Conservation (phyloP, 2,888 invertebrate genomes). For the Standfussiana lucernea region DNA sequence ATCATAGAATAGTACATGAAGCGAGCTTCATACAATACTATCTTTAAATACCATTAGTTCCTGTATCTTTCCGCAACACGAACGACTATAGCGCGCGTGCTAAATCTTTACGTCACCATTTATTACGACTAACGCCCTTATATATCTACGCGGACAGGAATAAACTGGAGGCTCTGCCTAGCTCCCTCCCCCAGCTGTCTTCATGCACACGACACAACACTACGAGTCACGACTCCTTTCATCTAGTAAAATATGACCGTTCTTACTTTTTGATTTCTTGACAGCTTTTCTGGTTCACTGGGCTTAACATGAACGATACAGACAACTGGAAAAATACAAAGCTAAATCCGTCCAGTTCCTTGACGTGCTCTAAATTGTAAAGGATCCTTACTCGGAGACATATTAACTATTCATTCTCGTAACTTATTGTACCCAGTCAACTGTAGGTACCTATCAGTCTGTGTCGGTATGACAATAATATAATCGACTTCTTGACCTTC, state of each 20-base stretch:
- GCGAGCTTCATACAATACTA: constrained; percentile 65
- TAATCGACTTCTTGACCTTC: constrained; percentile 73
- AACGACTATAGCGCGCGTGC: constrained; percentile 71
- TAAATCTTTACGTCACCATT: constrained; percentile 74
- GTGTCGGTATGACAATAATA: constrained; percentile 69
- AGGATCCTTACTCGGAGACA: constrained; percentile 3
- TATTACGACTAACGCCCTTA: constrained; percentile 69
- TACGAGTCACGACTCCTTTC: constrained; percentile 40
- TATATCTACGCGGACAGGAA: constrained; percentile 66
- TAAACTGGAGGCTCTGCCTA: constrained; percentile 62
- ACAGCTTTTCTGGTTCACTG: constrained; percentile 40
- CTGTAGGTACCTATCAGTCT: constrained; percentile 19
- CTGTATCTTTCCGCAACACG: constrained; percentile 80
- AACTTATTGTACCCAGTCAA: constrained; percentile 5
- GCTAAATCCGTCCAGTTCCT: constrained; percentile 26
- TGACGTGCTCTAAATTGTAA: constrained; percentile 26
- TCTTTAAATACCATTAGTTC: constrained; percentile 73
- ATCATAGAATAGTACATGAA: constrained; percentile 57
- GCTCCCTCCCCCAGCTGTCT: constrained; percentile 32
- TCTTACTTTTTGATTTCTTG: constrained; percentile 47
- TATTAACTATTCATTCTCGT: constrained; percentile 52
- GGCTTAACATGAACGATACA: constrained; percentile 33
- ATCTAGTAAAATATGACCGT: constrained; percentile 45
- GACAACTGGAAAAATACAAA: constrained; percentile 28
- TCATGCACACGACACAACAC: constrained; percentile 40